Conservation (phyloP, 2,888 invertebrate genomes). For the Caenorhabditis auriculariae region DNA sequence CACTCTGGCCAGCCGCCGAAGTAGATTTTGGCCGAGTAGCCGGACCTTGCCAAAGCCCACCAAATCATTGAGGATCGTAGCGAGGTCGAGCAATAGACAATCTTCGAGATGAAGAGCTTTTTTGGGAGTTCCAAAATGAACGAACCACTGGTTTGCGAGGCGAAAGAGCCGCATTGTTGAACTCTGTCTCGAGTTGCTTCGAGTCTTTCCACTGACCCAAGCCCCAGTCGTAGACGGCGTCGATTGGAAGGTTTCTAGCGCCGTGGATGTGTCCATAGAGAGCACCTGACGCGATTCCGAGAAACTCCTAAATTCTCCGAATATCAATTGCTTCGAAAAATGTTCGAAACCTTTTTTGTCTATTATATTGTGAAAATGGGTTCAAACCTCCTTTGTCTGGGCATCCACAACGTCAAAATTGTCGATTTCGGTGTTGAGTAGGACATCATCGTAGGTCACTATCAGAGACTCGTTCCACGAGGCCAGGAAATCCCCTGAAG, state of each 20-base stretch:
- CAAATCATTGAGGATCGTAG: constrained; percentile 57
- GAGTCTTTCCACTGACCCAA: constrained; percentile 31
- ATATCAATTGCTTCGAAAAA: background rate
- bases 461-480: constrained; percentile 53
- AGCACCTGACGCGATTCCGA: constrained; percentile 45
- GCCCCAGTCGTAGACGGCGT: constrained; percentile 45
- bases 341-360: no score
- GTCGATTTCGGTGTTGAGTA: constrained; percentile 50
- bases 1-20: constrained; percentile 62
- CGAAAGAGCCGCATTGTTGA: constrained; percentile 31
- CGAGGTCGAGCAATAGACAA: constrained; percentile 48
- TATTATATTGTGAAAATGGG: no score
- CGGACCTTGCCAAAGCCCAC: constrained; percentile 48
- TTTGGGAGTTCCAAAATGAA: background rate
- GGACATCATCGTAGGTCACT: constrained; percentile 59
- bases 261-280: constrained; percentile 57
- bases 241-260: constrained; percentile 56
- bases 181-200: constrained; percentile 24
- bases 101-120: constrained; percentile 15
- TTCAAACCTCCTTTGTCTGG: constrained; percentile 47
- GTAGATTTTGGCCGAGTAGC: constrained; percentile 51
- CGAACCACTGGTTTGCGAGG: constrained; percentile 32
- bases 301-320: constrained; percentile 34
- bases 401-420: constrained; percentile 58
- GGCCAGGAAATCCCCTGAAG: constrained; percentile 54